Conservation (phyloP, 23 tunicate genomes). For the Clavelina lepadiformis region DNA sequence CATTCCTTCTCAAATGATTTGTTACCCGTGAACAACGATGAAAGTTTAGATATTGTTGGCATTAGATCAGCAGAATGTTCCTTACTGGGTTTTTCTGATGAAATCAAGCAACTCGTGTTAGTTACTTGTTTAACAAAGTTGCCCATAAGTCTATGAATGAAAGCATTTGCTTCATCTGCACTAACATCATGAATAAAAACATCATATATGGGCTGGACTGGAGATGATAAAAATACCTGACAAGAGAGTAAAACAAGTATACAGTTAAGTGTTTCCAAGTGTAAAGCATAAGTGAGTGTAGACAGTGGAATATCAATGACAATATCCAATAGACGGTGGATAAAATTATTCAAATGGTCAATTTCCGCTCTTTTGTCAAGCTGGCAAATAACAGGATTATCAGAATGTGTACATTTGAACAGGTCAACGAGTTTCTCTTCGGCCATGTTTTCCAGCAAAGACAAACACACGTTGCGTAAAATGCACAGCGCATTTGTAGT, state of each 20-base stretch:
- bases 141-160: slow-evolving; percentile 44
- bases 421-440: slow-evolving; percentile 83
- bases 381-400: slow-evolving; percentile 69
- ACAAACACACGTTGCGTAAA: slow-evolving; percentile 69
- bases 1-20: background rate
- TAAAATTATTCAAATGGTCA: slow-evolving; percentile 25
- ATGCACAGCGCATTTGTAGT: slow-evolving; percentile 63
- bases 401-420: no score
- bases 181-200: slow-evolving; percentile 6
- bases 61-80: no score
- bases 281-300: slow-evolving; percentile 54
- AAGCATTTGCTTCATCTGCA: slow-evolving; percentile 21
- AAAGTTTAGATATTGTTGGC: no score
- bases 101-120: no score
- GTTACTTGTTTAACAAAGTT: slow-evolving; percentile 83
- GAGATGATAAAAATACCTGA: slow-evolving; percentile 63
- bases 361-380: slow-evolving; percentile 36
- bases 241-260: slow-evolving; percentile 60
- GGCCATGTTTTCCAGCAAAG: slow-evolving; percentile 79
- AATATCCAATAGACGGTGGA: slow-evolving; percentile 51
- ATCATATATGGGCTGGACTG: slow-evolving; percentile 19
- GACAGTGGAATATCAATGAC: slow-evolving; percentile 44
- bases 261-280: slow-evolving; percentile 60
- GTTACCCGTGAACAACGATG: no score
- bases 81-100: no score